These are phyloP conservation scores for Albula goreensis DNA, from an alignment of 2,113 vertebrate genomes.

Conservation along the genomic window DNA sequence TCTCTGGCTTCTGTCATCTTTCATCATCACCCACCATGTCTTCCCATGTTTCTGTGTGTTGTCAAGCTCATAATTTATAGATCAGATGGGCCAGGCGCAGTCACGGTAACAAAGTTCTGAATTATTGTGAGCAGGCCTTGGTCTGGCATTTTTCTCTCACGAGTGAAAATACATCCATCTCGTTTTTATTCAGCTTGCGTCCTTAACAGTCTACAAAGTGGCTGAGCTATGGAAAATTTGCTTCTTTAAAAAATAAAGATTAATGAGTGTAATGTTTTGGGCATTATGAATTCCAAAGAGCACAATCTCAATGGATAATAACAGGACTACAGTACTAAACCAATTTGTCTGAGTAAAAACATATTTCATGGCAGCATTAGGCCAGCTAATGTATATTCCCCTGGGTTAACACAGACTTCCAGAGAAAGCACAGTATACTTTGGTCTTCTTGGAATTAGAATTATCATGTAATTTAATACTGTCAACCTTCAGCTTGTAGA, in stretches of 20 bases:
- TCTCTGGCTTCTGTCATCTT: not conserved
- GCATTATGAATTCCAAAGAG: not conserved
- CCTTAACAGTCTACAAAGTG: not conserved
- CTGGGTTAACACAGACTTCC: not conserved
- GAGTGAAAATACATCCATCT: too few species aligned
- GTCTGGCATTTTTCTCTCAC: not conserved
- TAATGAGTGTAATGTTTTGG: not conserved
- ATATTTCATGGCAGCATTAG: constrained; percentile 15
- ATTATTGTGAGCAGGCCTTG: not conserved
- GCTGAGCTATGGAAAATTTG: not conserved
- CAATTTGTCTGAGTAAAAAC: constrained; percentile 15
- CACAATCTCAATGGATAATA: not conserved
- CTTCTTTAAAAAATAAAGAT: constrained; percentile 11
- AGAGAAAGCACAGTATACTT: not conserved
- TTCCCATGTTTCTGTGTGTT: not conserved
- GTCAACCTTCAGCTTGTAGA: not conserved
- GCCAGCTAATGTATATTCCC: constrained; percentile 5
- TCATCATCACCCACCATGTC: not conserved
- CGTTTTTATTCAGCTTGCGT: not conserved
- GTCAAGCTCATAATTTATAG: constrained; percentile 4
- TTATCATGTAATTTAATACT: not conserved
- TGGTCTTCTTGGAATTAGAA: constrained; percentile 6
- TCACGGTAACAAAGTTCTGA: not conserved
- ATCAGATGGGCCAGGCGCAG: not conserved
- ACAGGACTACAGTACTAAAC: not conserved